Conservation (phyloP, 35 echinoderm and acorn worm genomes). For the Anneissia japonica region DNA sequence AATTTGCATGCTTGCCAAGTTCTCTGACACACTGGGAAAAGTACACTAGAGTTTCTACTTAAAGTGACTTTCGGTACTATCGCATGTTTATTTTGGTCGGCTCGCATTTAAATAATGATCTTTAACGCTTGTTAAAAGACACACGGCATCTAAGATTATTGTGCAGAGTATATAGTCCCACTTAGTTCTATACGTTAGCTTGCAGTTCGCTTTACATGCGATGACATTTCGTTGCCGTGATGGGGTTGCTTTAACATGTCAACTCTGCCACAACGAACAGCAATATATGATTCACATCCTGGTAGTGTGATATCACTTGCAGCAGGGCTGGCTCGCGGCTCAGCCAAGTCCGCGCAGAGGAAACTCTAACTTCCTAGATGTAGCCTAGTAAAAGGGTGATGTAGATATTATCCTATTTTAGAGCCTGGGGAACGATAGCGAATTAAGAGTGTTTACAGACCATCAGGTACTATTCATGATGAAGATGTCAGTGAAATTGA, state of each 20-base stretch:
- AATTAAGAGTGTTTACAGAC: background rate
- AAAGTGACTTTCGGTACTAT: no score
- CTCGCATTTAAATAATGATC: no score
- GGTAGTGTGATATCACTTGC: background rate
- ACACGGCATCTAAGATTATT: no score
- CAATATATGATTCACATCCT: background rate
- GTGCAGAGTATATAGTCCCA: no score
- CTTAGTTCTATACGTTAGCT: no score
- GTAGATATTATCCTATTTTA: background rate
- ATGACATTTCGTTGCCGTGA: no score
- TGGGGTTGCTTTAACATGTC: background rate
- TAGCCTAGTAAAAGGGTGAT: background rate
- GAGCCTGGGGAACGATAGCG: background rate
- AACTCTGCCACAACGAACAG: background rate
- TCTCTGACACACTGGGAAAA: background rate
- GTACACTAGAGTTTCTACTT: background rate
- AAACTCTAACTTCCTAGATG: background rate
- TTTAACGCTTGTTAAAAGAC: no score
- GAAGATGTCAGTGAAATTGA: background rate
- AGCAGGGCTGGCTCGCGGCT: background rate
- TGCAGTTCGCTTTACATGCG: no score
- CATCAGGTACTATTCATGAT: background rate
- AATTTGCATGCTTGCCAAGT: background rate
- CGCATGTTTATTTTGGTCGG: no score
- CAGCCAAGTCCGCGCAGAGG: background rate